Evolutionary conservation across 2,113 vertebrate species (phyloP), one percentile per base, ranked within the genome.

Genomic region (Anarhynchus alexandrinus): DNA sequence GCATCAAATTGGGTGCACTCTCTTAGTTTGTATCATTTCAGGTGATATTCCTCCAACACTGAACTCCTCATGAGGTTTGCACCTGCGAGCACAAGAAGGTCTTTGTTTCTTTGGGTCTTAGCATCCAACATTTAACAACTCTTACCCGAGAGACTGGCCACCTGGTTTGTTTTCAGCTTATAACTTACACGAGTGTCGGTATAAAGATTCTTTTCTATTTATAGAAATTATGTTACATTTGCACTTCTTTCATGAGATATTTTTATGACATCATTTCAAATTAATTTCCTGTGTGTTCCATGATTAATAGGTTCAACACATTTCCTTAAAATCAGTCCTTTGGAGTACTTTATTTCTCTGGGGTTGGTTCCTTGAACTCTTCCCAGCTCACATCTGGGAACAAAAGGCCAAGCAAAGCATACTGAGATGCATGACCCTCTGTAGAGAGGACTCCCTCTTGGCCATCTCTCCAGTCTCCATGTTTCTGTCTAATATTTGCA

Each of bases 191-290:
- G 74, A 91, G 51, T 38, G n/a, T 83, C 15, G 2, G 67, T 17
- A 89, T 66, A 92, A 88, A 78, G 76, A 55, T 81, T 70, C 19
- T 83, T 94, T 81, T 64, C 65, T 82, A 59, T 86, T 94, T 74
- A 59, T 54, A 86, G 80, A 87, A 71, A 74, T 86, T 67, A 49
- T 36, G 69, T 67, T 86, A 59, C 55, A 52, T 94, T 94, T 91
- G 55, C 62, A 78, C 43, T 67, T 92, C 67, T 93, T 96, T 95
- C 91, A 89, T 74, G 52, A 51, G 73, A 42, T 93, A 26, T 94
- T 95, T 94, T 94, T 87, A 88, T 93, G 77, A 94, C 77, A 64
- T 93, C 2, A 94, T 87, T 91, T 87, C n/a, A 84, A 91, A 79
- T 84, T 89, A 59, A 86, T 94, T 96, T 96, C 91, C 86, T 93